Conservation (phyloP, 2,888 invertebrate genomes). For the Amphipyra tragopoginis region DNA sequence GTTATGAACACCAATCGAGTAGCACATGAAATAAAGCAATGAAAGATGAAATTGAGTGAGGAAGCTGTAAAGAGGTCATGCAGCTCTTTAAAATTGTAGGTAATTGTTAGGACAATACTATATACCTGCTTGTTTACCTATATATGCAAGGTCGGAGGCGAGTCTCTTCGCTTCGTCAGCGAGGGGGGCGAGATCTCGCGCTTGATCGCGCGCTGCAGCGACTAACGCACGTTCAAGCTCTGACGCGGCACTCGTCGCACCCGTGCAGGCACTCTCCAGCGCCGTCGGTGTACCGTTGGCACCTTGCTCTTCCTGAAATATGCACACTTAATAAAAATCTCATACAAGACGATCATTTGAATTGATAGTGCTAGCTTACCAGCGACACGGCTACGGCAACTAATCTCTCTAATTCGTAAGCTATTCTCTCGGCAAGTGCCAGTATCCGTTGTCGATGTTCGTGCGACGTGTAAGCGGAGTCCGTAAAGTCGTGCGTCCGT, state of each 20-base stretch:
- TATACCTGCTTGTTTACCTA: conserved; percentile 84
- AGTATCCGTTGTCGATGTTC: conserved; percentile 99
- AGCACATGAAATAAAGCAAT: conserved; percentile 22
- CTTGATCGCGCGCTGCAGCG: conserved; percentile 89
- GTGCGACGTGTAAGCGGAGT: conserved; percentile 99
- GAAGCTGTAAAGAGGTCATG: conserved; percentile 39
- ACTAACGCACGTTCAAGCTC: conserved; percentile 95
- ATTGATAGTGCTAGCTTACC: conserved; percentile 85
- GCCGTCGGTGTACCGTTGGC: conserved; percentile 82
- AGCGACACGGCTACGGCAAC: conserved; percentile 95
- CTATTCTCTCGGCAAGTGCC: conserved; percentile 96
- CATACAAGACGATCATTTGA: conserved; percentile 13
- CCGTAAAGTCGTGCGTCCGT: conserved; percentile 99
- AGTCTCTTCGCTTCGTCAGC: conserved; percentile 85
- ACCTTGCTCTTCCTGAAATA: conserved; percentile 81
- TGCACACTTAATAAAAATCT: conserved; percentile 31
- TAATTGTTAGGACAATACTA: conserved; percentile 74
- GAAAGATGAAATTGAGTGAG: neutral
- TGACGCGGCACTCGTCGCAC: conserved; percentile 94
- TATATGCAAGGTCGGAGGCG: conserved; percentile 86
- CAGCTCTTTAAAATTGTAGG: conserved; percentile 63
- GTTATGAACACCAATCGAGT: neutral
- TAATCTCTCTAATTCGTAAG: conserved; percentile 97
- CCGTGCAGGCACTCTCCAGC: conserved; percentile 89
- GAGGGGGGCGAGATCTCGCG: conserved; percentile 83